Evolutionary conservation across 2,113 vertebrate species (phyloP).

Genomic region (rabbit (Oryctolagus cuniculus)): DNA sequence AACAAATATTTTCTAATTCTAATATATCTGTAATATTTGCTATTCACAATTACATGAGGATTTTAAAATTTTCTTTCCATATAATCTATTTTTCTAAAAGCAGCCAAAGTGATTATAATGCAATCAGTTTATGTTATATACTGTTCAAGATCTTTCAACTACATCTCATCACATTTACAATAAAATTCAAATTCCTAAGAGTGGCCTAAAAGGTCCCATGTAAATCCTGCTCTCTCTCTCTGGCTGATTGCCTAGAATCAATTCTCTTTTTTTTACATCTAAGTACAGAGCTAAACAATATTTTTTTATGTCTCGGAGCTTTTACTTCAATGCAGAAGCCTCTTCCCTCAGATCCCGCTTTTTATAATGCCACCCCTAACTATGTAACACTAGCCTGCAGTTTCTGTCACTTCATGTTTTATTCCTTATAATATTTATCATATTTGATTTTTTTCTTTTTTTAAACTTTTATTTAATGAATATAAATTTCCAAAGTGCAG

Average conservation of each 20-base stretch:
- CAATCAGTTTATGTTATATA: slow-evolving; percentile 13
- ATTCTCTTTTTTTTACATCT: not conserved
- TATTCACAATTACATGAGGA: not conserved
- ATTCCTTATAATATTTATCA: too few species aligned
- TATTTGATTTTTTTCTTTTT: too few species aligned
- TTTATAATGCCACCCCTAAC: not conserved
- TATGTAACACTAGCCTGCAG: not conserved
- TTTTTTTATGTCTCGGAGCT: not conserved
- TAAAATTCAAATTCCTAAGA: not conserved
- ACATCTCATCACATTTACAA: not conserved
- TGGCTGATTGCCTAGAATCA: not conserved
- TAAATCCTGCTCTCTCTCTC: not conserved
- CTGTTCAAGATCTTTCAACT: not conserved
- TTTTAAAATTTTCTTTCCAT: not conserved
- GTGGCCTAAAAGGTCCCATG: not conserved
- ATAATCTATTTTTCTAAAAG: not conserved
- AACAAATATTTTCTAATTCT: not conserved
- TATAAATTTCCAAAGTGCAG: too few species aligned
- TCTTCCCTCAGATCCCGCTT: not conserved
- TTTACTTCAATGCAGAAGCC: not conserved
- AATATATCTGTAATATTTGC: not conserved
- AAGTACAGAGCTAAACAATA: not conserved
- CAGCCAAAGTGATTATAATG: not conserved
- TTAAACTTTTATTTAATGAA: too few species aligned
- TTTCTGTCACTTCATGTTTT: not conserved